Evolutionary conservation across 2,888 invertebrate species (phyloP), one percentile per base, ranked within the genome.

Genomic region (Halictus ligatus): DNA sequence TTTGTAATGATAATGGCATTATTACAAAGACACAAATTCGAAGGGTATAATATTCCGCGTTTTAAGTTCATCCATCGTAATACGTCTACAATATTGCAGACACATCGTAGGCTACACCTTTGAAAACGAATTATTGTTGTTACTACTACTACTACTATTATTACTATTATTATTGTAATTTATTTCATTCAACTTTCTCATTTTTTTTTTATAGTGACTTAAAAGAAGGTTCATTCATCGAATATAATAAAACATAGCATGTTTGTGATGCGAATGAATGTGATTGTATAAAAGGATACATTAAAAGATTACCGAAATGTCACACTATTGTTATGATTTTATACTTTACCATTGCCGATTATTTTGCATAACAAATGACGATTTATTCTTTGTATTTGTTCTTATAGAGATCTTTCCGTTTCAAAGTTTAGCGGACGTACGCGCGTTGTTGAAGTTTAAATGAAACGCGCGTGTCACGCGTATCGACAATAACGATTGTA

Each of bases 201-300:
- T 83, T 82, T 40, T 85, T 84, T 83, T 69, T 85, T 85, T 83
- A 54, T 85, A 80, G 72, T 64, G 71, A 81, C 40, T 12, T 29
- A 54, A 75, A 80, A 72, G 54, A 80, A 75, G 54, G 60, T 83
- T 81, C 78, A 76, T 48, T 74, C 88, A 91, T 89, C 90, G 91
- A 91, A 35, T 48, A 83, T 91, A 89, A 87, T 54, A 82, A 91
- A 89, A 87, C 76, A 85, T 81, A 78, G 92, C 87, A 89, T 92
- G 91, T 90, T 92, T 93, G 92, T 82, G 90, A 91, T 86, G 80
- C 75, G 94, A 90, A 89, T 91, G 93, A 90, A 90, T 93, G 93
- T 92, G 92, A 93, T 93, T 94, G 92, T 94, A 93, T 91, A 92
- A 88, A 78, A 88, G 89, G 85, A 89, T 87, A 89, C 87, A 89